These are phyloP conservation scores for Drusus annulatus DNA, from an alignment of 1,140 invertebrate genomes.

Conservation along the genomic window DNA sequence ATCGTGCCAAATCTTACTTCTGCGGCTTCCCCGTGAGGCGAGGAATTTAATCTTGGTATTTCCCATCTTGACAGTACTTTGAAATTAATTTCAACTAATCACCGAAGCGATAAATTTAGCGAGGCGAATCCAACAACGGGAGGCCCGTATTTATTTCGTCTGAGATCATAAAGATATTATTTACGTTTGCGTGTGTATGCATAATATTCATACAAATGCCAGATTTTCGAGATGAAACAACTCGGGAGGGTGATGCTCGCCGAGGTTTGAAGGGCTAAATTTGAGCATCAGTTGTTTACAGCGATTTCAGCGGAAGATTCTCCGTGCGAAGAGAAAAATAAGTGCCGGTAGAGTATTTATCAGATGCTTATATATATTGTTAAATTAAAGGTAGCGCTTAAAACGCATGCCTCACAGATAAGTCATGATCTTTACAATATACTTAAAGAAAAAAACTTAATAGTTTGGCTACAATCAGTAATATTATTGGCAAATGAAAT, in stretches of 20 bases:
- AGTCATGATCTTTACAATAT: too few relatives aligned
- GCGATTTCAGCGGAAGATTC: neutral
- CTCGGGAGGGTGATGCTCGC: neutral
- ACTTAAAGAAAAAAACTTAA: too few relatives aligned
- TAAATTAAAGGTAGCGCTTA: neutral
- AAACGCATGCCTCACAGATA: too few relatives aligned
- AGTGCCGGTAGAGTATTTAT: neutral
- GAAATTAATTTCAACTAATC: slow-evolving; percentile 45
- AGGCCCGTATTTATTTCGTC: slow-evolving; percentile 25
- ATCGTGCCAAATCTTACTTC: slow-evolving; percentile 8
- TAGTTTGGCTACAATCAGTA: too few relatives aligned
- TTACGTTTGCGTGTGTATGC: slow-evolving; percentile 29
- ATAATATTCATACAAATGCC: slow-evolving; percentile 24
- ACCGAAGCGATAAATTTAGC: slow-evolving; percentile 34
- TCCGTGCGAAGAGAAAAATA: too few relatives aligned
- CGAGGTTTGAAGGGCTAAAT: slow-evolving; percentile 4
- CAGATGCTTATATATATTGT: neutral
- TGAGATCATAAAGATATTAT: slow-evolving; percentile 29
- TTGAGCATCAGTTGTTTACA: neutral
- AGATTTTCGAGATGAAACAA: slow-evolving; percentile 14
- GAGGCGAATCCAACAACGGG: slow-evolving; percentile 14
- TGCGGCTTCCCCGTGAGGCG: slow-evolving; percentile 20
- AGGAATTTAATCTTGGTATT: slow-evolving; percentile 23
- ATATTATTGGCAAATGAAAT: too few relatives aligned
- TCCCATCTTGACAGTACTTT: slow-evolving; percentile 44